Evolutionary conservation across 2,888 invertebrate species (phyloP).

Genomic region (Keiferia lycopersicella): DNA sequence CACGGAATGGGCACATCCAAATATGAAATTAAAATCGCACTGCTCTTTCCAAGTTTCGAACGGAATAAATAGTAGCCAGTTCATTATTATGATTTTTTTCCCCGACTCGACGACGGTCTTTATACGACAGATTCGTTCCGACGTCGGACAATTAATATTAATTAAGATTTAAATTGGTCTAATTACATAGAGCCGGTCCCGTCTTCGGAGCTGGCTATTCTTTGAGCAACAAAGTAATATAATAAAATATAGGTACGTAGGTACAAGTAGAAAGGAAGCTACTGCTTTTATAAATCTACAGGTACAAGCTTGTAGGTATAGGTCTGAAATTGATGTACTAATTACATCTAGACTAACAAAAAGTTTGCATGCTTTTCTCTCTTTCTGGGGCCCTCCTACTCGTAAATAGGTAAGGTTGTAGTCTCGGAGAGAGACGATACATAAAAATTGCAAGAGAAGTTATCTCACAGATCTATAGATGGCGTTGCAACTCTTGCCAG

Average conservation of each 20-base stretch:
- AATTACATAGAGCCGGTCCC: constrained; percentile 77
- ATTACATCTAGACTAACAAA: too few relatives aligned
- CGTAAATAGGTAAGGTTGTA: background rate
- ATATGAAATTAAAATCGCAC: constrained; percentile 15
- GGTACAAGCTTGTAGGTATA: too few relatives aligned
- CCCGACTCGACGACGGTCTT: constrained; percentile 53
- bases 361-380: background rate
- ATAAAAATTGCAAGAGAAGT: background rate
- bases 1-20: background rate
- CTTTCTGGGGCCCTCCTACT: too few relatives aligned
- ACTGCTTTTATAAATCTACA: background rate
- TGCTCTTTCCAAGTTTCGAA: constrained; percentile 9
- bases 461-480: background rate
- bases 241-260: constrained; percentile 18
- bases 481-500: background rate
- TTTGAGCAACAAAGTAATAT: constrained; percentile 46
- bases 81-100: constrained; percentile 57
- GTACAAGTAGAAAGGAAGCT: background rate
- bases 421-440: background rate
- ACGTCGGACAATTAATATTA: constrained; percentile 80
- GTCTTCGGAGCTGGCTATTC: constrained; percentile 66
- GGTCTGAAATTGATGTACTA: too few relatives aligned
- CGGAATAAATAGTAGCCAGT: constrained; percentile 48
- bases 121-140: constrained; percentile 78
- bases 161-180: constrained; percentile 82